Base-by-base conservation (phyloP, 2,797 vertebrate species). In the Sebastes cheni region DNA sequence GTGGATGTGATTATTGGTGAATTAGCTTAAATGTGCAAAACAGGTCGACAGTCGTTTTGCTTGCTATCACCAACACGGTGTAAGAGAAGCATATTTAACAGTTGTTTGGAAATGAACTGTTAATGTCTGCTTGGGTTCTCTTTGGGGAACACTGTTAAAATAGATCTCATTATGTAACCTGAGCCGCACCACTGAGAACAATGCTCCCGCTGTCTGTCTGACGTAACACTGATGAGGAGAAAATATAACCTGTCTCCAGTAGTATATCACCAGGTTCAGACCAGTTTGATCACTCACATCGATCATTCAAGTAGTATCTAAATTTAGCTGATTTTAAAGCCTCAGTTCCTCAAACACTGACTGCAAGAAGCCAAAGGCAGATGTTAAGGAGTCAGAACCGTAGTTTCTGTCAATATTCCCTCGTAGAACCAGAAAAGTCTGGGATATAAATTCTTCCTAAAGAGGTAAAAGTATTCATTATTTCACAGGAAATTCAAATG, bases 101-200 rank as follows among this genome's bases (percentile, higher is more conserved):
- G 12, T 14, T 18, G 22, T 59, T 60, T 79, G 55, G 13, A 67
- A 65, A 60, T 20, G 1, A 79, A 39, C 27, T 46, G 25, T 27
- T 8, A 16, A 3, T 39, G 34, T 58, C 64, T 13, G 56, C 68
- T 29, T 69, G 79, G 23, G 70, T 74, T 36, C 67, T 62, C 14
- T 70, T 29, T 6, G 25, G 77, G 56, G 56, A 72, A 56, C 6
- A 13, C 16, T 36, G 42, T 56, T 82, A 61, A 80, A 82, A 82
- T 58, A 74, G 73, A 69, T 20, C 59, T 56, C 59, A 64, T 86
- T 80, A 80, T 75, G 80, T 29, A 85, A 76, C 77, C 65, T 39
- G 74, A 78, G 73, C 64, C 42, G 39, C 52, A 52, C 36, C 18
- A 2, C 69, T 11, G 46, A 78, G 81, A 76, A 82, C 85, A 86